Conservation (phyloP, 92 coral and sea anemone genomes). For the Epizoanthus rinbou region DNA sequence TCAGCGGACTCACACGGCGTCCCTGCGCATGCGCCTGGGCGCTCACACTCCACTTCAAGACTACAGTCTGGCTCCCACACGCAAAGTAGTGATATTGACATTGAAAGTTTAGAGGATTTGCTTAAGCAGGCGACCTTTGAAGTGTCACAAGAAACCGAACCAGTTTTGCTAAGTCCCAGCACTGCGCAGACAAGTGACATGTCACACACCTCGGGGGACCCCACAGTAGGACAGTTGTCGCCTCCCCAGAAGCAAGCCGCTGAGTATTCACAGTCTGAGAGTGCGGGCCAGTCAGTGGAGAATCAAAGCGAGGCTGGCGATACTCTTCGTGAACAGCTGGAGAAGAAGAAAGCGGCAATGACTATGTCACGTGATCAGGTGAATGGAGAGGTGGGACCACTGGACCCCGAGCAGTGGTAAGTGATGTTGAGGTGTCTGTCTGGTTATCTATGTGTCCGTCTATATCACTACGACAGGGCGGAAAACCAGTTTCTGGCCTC, state of each 20-base stretch:
- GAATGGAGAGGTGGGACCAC: conserved; percentile 46
- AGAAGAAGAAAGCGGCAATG: conserved; percentile 55
- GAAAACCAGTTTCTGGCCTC: no score
- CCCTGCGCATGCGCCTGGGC: conserved; percentile 40
- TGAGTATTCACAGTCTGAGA: conserved; percentile 29
- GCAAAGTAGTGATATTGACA: conserved; percentile 49
- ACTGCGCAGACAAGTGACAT: conserved; percentile 54
- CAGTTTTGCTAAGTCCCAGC: conserved; percentile 56
- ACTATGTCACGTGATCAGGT: conserved; percentile 59
- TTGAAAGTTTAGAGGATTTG: conserved; percentile 67
- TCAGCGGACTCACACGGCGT: conserved; percentile 17
- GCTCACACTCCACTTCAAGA: conserved; percentile 31
- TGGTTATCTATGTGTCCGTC: background rate
- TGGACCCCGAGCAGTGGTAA: conserved; percentile 85
- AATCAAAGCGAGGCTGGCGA: conserved; percentile 40
- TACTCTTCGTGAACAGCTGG: conserved; percentile 70
- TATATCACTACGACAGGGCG: no score
- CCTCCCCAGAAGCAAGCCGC: conserved; percentile 76
- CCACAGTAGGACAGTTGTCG: conserved; percentile 55
- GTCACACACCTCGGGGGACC: conserved; percentile 56
- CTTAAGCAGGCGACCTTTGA: conserved; percentile 65
- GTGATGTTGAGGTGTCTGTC: background rate
- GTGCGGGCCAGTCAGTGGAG: conserved; percentile 1
- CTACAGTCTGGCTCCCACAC: conserved; percentile 13
- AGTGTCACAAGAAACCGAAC: conserved; percentile 53